These are phyloP conservation scores for Drosophila quasianomalipes DNA, from an alignment of 2,888 invertebrate genomes.

Conservation along the genomic window DNA sequence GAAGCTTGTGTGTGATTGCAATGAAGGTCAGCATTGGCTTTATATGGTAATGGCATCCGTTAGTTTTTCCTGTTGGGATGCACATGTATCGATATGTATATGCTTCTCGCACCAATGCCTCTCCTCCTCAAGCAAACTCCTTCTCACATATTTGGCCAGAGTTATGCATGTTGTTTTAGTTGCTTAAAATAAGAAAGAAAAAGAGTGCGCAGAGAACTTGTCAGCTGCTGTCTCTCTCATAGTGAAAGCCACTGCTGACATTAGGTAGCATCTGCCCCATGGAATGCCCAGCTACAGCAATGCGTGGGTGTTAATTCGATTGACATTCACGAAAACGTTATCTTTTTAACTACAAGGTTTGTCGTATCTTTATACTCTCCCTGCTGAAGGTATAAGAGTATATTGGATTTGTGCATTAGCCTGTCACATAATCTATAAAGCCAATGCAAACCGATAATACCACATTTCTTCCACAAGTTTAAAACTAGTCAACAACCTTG, in stretches of 20 bases:
- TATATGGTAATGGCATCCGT: constrained; percentile 81
- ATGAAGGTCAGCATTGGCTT: constrained; percentile 77
- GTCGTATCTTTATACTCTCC: constrained; percentile 5
- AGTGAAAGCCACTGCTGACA: constrained; percentile 38
- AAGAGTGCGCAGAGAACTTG: constrained; percentile 34
- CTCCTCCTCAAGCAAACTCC: constrained; percentile 9
- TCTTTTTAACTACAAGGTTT: constrained; percentile 14
- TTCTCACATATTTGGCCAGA: constrained; percentile 56
- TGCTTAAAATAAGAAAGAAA: constrained; percentile 15
- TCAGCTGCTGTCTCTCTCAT: constrained; percentile 19
- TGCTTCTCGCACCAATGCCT: constrained; percentile 5
- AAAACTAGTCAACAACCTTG: neutral
- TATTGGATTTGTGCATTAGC: neutral
- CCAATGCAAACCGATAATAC: neutral
- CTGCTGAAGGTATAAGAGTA: neutral
- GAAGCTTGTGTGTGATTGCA: constrained; percentile 68
- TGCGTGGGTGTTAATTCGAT: constrained; percentile 67
- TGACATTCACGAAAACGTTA: constrained; percentile 47
- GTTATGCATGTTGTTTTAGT: constrained; percentile 59
- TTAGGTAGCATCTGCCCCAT: constrained; percentile 39
- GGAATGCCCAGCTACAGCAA: constrained; percentile 25
- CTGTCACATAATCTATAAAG: neutral
- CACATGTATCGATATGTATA: constrained; percentile 64
- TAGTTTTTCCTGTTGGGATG: constrained; percentile 80
- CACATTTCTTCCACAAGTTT: neutral